Conservation (phyloP, 2,113 vertebrate species). For the Bufo gargarizans region DNA sequence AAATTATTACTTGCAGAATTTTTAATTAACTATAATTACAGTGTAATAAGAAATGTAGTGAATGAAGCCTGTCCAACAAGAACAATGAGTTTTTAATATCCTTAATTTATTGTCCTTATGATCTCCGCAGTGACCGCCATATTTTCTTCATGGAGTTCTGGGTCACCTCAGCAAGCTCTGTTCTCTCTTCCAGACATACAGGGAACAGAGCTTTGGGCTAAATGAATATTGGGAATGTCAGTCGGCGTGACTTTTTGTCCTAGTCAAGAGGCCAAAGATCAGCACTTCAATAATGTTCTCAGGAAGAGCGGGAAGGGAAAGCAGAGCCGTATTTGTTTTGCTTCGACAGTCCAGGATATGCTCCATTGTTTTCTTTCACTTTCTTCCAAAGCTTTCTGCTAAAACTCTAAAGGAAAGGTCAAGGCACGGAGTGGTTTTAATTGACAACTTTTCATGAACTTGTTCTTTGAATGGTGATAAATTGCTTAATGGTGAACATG, state of each 20-base stretch:
- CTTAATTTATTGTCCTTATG: slow-evolving; percentile 52
- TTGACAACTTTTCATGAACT: slow-evolving; percentile 51
- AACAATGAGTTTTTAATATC: slow-evolving; percentile 62
- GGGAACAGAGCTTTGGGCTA: slow-evolving; percentile 62
- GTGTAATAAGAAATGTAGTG: slow-evolving; percentile 58
- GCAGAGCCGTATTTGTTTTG: slow-evolving; percentile 67
- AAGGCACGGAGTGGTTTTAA: slow-evolving; percentile 42
- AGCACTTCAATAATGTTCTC: slow-evolving; percentile 70
- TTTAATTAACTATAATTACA: slow-evolving; percentile 24
- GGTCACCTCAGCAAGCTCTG: slow-evolving; percentile 59
- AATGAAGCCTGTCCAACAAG: slow-evolving; percentile 58
- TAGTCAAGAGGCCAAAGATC: slow-evolving; percentile 69
- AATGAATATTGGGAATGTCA: slow-evolving; percentile 62
- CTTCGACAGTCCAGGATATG: slow-evolving; percentile 62
- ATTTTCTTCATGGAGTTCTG: slow-evolving; percentile 61
- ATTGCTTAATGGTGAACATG: slow-evolving; percentile 15
- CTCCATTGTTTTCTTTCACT: slow-evolving; percentile 8
- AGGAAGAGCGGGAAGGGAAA: slow-evolving; percentile 69
- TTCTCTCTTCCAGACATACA: slow-evolving; percentile 68
- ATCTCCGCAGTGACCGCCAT: slow-evolving; percentile 57
- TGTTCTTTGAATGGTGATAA: slow-evolving; percentile 30
- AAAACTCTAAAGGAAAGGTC: slow-evolving; percentile 49
- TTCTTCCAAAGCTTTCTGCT: slow-evolving; percentile 58
- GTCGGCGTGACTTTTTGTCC: slow-evolving; percentile 60
- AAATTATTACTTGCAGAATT: no score